Base-by-base conservation (phyloP, 2,888 invertebrate genomes). In the Drosophila formosana region DNA sequence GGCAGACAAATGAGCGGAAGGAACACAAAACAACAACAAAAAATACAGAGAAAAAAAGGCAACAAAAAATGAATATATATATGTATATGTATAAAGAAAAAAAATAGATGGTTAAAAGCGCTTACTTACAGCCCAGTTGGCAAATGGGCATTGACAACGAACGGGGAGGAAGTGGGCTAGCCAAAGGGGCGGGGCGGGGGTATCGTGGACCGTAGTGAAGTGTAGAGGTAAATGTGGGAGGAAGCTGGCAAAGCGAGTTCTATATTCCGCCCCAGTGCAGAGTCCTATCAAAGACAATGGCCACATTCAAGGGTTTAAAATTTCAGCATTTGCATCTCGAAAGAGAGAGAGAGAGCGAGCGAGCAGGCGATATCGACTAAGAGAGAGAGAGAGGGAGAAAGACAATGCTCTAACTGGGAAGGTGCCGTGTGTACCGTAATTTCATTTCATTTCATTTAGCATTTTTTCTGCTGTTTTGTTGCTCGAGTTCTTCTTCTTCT, bases 301-400 rank as follows among this genome's bases (percentile, higher is more conserved):
- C 76, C 84, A 72, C 88, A 82, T 89, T 89, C 89, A 90, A 90
- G 90, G 88, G 88, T 89, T 85, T 88, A 85, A 82, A 88, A 88
- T 88, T 88, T 88, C 88, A 90, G 49, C 74, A 90, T 85, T 89
- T 89, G 78, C 89, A 89, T 89, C 66, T 66, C 6, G 30, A 30
- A 30, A 50, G 57, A 63, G 43, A 26, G 5, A 0, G 3, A 32
- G 25, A 26, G 5, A 0, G 3, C 26, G 25, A 41, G 13, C 23
- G 50, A 39, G n/a, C 9, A 13, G 13, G 41, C 41, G 18, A 0
- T n/a, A 34, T 37, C 4, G 11, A 18, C 18, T 18, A 18, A 30
- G 18, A n/a, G 6, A 4, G 25, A 30, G 8, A 23, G 47, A 4
- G 32, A 13, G 13, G 30, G n/a, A 9, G 23, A 45, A 7, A 39